These are phyloP conservation scores for Tachysurus vachellii DNA, from an alignment of 2,113 vertebrate genomes.

Conservation along the genomic window DNA sequence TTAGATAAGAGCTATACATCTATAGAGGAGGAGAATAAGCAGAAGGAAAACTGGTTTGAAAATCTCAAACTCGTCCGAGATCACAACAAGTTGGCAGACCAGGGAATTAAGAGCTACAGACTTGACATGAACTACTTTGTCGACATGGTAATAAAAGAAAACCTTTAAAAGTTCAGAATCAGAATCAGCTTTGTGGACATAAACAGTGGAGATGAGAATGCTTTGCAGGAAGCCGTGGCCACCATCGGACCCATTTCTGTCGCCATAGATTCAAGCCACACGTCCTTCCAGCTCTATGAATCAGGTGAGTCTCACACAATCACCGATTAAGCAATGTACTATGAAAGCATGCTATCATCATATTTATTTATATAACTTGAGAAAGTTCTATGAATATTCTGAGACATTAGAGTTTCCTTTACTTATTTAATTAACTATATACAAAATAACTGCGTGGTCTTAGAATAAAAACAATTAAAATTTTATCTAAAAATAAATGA, in stretches of 20 bases:
- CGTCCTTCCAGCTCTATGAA: conserved; percentile 71
- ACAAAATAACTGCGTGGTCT: neutral
- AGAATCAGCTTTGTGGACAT: conserved; percentile 67
- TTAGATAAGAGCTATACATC: conserved; percentile 68
- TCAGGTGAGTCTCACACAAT: conserved; percentile 64
- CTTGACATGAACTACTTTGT: conserved; percentile 75
- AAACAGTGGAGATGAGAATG: conserved; percentile 57
- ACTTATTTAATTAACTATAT: neutral
- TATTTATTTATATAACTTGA: neutral
- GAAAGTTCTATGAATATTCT: neutral
- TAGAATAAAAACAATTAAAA: too few species aligned
- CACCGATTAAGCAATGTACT: neutral
- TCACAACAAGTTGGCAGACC: conserved; percentile 75
- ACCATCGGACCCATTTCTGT: conserved; percentile 75
- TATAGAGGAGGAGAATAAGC: conserved; percentile 62
- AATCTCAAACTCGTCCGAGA: conserved; percentile 72
- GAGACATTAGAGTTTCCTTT: too few species aligned
- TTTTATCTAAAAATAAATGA: neutral
- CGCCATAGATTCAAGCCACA: conserved; percentile 66
- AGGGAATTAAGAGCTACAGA: conserved; percentile 73
- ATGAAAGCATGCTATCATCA: neutral
- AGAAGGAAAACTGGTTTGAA: conserved; percentile 63
- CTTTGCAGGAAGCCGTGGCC: conserved; percentile 73
- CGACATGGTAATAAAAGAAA: neutral
- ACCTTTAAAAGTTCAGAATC: too few species aligned